phyloP scores from a whole-genome alignment of 2,888 invertebrate species.

The Ceratothoa steindachneri region DNA sequence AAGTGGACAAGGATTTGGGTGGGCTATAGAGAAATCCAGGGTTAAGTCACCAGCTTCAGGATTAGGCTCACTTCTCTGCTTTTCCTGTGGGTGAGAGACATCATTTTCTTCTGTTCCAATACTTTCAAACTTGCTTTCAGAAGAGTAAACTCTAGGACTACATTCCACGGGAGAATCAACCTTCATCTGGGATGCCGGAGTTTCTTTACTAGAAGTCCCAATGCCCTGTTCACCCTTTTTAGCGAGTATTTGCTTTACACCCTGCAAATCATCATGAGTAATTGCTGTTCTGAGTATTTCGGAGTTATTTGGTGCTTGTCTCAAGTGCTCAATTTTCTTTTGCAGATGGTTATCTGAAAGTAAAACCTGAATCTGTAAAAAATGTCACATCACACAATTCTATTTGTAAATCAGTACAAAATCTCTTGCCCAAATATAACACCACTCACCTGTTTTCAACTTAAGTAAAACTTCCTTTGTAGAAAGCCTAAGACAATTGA shows the following conservation, averaged over 20 bases:
- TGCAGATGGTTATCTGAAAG: slow-evolving; percentile 77
- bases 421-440: slow-evolving; percentile 19
- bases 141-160: not conserved
- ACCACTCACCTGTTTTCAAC: slow-evolving; percentile 77
- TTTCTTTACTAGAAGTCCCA: not conserved
- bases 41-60: slow-evolving; percentile 98
- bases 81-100: slow-evolving; percentile 38
- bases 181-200: slow-evolving; percentile 20
- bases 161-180: not conserved
- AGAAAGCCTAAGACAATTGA: slow-evolving; percentile 87
- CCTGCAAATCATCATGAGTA: slow-evolving; percentile 49
- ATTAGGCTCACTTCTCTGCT: slow-evolving; percentile 73
- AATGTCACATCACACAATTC: too few species aligned
- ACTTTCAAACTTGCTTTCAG: not conserved
- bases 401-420: not conserved
- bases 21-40: slow-evolving; percentile 80
- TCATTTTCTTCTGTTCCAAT: not conserved
- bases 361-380: not conserved
- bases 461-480: slow-evolving; percentile 84
- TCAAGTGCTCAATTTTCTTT: slow-evolving; percentile 57
- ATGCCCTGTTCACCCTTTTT: slow-evolving; percentile 30
- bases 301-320: slow-evolving; percentile 54
- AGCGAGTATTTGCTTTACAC: slow-evolving; percentile 48
- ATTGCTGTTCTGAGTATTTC: slow-evolving; percentile 49
- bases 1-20: slow-evolving; percentile 61